These are phyloP conservation scores for Drosophila leonis DNA, from an alignment of 2,888 invertebrate species.

Conservation along the genomic window DNA sequence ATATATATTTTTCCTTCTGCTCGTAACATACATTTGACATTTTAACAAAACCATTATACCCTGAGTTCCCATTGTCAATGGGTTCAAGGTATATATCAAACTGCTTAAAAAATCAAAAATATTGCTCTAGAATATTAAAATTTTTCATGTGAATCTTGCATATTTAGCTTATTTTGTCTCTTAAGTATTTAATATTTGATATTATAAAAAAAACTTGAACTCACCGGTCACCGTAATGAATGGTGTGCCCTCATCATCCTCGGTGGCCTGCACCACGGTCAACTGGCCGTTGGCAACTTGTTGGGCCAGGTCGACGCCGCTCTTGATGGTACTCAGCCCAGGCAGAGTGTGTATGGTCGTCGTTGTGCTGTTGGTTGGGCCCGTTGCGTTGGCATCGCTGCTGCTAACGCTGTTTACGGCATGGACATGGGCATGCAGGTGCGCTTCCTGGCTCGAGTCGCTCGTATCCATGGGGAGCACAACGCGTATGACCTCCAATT, in stretches of 20 bases:
- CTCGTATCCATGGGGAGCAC: slow-evolving; percentile 84
- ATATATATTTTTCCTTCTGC: too few relatives aligned
- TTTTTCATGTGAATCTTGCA: too few relatives aligned
- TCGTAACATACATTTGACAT: too few relatives aligned
- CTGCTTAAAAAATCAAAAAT: too few relatives aligned
- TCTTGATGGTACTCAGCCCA: slow-evolving; percentile 79
- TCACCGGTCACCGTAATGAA: slow-evolving; percentile 85
- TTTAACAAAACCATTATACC: too few relatives aligned
- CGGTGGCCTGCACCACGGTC: slow-evolving; percentile 82
- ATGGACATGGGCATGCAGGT: slow-evolving; percentile 68
- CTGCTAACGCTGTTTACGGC: slow-evolving; percentile 56
- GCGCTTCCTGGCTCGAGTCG: slow-evolving; percentile 83
- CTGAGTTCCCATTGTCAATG: too few relatives aligned
- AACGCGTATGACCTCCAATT: slow-evolving; percentile 83
- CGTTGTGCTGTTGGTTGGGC: slow-evolving; percentile 41
- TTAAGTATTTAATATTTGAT: too few relatives aligned
- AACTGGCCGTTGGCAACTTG: slow-evolving; percentile 83
- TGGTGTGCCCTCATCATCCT: slow-evolving; percentile 79
- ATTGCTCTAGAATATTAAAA: too few relatives aligned
- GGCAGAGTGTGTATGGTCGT: slow-evolving; percentile 72
- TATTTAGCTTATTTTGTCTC: too few relatives aligned
- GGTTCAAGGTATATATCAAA: too few relatives aligned
- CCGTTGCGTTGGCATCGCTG: slow-evolving; percentile 47
- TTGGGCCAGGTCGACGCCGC: slow-evolving; percentile 78
- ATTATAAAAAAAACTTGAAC: too few relatives aligned